Evolutionary conservation across 2,888 invertebrate genomes (phyloP), one percentile per base, ranked within the genome.

Genomic region (Habrosyne pyritoides): DNA sequence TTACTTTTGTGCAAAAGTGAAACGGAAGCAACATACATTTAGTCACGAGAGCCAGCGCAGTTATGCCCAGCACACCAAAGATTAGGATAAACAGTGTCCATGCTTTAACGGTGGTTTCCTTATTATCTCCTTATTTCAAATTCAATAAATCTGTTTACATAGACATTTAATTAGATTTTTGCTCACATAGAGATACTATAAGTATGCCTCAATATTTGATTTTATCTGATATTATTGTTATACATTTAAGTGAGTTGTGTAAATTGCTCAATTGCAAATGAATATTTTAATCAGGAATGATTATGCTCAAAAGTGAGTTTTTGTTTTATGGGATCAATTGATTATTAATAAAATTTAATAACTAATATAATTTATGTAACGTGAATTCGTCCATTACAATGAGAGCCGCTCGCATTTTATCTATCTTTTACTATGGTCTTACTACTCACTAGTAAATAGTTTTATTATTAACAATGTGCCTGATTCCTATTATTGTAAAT

Each of bases 401-500:
- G 72, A 62, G 68, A 58, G 56, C 53, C 68, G 63, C 57, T 56
- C 60, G 26, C 47, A 53, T 46, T 46, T 65, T 63, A 61, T 63
- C 64, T 28, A 56, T 49, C 67, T 64, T 71, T 79, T 75, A 75
- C 73, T 72, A 65, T 73, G 67, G 60, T 64, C 66, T 70, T 70
- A 74, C 81, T 84, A 85, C 84, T 87, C 84, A 84, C 76, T 89
- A 87, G 84, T 80, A 69, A 73, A 83, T 89, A 87, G 78, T 71
- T 73, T 70, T 71, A 73, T 72, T 82, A 76, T 73, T 83, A 76
- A 81, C 85, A 86, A 89, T 89, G 89, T 90, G 91, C 89, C 91
- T 90, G 91, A 91, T 91, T 92, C 91, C 91, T 92, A 91, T 89
- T 91, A 90, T 84, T 88, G 81, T 88, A 89, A 83, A 86, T 86